These are phyloP conservation scores for Papilio machaon DNA, from an alignment of 1,140 invertebrate species.

Conservation along the genomic window DNA sequence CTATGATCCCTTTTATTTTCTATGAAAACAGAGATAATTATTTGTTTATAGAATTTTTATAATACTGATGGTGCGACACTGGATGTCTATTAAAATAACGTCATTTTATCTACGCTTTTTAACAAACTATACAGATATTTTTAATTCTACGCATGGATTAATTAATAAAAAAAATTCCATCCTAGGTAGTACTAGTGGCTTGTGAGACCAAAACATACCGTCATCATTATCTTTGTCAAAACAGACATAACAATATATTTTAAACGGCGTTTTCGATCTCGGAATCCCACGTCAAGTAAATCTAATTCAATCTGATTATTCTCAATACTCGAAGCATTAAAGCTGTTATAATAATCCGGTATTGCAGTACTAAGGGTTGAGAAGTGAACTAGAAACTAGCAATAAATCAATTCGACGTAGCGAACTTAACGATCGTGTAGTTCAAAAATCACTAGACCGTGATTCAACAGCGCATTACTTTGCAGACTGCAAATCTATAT, in stretches of 20 bases:
- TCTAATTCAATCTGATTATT: neutral
- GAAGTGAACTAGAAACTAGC: constrained; percentile 31
- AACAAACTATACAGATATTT: neutral
- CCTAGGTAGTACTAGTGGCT: too few species aligned
- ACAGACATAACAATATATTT: too few species aligned
- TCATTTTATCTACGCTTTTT: neutral
- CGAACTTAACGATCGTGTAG: constrained; percentile 39
- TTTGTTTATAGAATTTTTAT: neutral
- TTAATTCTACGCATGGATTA: neutral
- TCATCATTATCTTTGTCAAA: too few species aligned
- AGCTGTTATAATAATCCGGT: constrained; percentile 21
- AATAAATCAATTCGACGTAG: constrained; percentile 37
- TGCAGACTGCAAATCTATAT: constrained; percentile 22
- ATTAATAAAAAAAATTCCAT: neutral
- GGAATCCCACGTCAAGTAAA: neutral
- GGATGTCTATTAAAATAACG: neutral
- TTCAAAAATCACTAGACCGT: constrained; percentile 39
- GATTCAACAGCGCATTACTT: constrained; percentile 28
- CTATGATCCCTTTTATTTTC: neutral
- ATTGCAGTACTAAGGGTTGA: constrained; percentile 8
- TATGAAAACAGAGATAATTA: neutral
- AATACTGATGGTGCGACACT: neutral
- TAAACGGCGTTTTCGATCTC: too few species aligned
- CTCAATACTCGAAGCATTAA: constrained; percentile 12
- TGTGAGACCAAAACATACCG: too few species aligned